A percentile compares a stretch with the other conserved stretches of the same genome.
Evolutionary conservation across 2,797 vertebrate species (phyloP).

Genomic region (Liasis olivaceus): DNA sequence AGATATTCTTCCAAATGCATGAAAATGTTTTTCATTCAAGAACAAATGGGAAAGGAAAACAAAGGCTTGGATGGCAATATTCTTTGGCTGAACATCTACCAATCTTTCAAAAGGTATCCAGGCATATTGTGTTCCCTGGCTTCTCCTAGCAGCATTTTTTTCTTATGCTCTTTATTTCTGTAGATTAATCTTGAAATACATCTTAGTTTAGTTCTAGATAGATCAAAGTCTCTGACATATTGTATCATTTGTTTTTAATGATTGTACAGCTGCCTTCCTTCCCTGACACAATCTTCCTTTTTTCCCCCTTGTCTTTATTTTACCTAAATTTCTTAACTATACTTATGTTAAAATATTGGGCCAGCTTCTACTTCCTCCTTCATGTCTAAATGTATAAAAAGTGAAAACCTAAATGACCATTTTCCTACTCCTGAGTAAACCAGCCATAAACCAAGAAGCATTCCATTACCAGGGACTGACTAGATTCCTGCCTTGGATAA

Average conservation of each 20-base stretch:
- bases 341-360: background rate
- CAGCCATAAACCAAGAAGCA: background rate
- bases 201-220: background rate
- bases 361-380: background rate
- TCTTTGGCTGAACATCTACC: background rate
- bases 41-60: background rate
- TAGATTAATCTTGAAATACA: background rate
- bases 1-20: background rate
- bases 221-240: background rate
- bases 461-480: background rate
- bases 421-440: background rate
- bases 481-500: background rate
- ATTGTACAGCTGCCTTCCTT: background rate
- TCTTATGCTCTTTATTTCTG: background rate
- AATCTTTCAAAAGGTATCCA: background rate
- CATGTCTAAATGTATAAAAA: background rate
- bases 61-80: background rate
- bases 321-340: background rate
- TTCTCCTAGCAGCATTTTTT: background rate
- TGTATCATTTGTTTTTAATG: background rate
- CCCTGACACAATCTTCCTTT: background rate
- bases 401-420: background rate
- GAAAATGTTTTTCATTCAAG: background rate
- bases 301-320: background rate
- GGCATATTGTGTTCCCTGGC: background rate